phyloP scores from a whole-genome alignment of 2,113 vertebrate species.

The Anser brachyrhynchus region DNA sequence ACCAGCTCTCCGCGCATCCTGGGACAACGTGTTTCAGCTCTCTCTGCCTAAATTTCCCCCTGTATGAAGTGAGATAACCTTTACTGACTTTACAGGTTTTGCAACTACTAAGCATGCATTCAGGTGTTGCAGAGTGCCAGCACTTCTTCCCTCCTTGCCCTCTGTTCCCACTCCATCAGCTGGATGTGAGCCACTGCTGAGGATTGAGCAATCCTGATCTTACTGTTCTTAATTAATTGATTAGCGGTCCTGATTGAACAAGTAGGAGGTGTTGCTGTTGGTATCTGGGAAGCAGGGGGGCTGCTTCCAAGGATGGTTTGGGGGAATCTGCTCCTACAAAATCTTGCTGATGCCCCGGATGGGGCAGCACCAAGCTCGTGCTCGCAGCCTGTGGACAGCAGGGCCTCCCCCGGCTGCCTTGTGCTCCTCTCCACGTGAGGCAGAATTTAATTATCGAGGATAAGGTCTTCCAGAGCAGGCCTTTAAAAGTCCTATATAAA shows the following conservation, averaged over 20 bases:
- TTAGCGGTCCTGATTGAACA: neutral
- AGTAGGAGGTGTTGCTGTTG: neutral
- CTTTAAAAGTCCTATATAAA: slow-evolving; percentile 68
- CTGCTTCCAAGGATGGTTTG: neutral
- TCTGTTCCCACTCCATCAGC: neutral
- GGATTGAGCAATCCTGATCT: neutral
- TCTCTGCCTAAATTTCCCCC: slow-evolving; percentile 5
- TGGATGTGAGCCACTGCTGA: neutral
- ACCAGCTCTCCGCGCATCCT: neutral
- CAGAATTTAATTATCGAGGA: slow-evolving; percentile 32
- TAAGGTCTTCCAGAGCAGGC: slow-evolving; percentile 63
- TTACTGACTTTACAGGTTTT: slow-evolving; percentile 36
- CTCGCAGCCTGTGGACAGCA: neutral
- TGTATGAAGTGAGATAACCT: slow-evolving; percentile 11
- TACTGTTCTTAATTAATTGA: neutral
- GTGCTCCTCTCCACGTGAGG: neutral
- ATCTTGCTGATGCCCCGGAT: neutral
- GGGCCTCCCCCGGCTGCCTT: slow-evolving; percentile 36
- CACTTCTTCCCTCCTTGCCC: neutral
- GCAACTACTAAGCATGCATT: neutral
- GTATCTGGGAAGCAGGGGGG: neutral
- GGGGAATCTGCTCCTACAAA: neutral
- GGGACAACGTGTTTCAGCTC: neutral
- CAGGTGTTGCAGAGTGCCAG: neutral
- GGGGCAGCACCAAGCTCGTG: neutral